phyloP scores from a whole-genome alignment of 2,888 invertebrate species.

The Apotomis capreana region DNA sequence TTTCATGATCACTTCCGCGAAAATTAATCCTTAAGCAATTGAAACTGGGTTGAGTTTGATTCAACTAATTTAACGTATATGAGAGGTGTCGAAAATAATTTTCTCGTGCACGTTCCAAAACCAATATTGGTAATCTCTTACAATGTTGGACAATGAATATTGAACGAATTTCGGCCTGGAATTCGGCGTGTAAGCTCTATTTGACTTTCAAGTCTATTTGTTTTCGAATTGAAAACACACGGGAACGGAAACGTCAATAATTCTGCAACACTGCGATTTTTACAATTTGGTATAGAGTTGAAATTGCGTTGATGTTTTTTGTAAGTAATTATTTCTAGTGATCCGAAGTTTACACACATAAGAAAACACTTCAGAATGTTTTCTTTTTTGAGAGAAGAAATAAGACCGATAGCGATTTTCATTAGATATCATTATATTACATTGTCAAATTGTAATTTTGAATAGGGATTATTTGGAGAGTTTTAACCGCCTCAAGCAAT shows the following conservation, averaged over 20 bases:
- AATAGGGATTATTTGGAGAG: too few relatives aligned
- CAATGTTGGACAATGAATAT: conserved; percentile 22
- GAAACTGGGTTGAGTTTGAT: background rate
- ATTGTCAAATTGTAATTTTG: too few relatives aligned
- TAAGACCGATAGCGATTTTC: too few relatives aligned
- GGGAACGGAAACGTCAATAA: background rate
- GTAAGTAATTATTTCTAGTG: too few relatives aligned
- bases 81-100: background rate
- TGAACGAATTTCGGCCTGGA: conserved; percentile 10
- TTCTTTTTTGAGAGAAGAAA: too few relatives aligned
- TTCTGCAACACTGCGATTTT: background rate
- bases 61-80: background rate
- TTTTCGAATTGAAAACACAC: background rate
- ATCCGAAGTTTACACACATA: too few relatives aligned
- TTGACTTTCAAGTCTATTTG: conserved; percentile 22
- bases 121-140: conserved; percentile 26
- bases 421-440: too few relatives aligned
- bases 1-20: background rate
- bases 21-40: background rate
- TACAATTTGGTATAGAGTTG: background rate
- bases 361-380: too few relatives aligned
- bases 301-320: background rate
- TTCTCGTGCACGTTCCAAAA: background rate
- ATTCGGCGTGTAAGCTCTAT: conserved; percentile 13
- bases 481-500: too few relatives aligned